Conservation (phyloP, 2,797 vertebrate genomes). For the Ispidina picta region DNA sequence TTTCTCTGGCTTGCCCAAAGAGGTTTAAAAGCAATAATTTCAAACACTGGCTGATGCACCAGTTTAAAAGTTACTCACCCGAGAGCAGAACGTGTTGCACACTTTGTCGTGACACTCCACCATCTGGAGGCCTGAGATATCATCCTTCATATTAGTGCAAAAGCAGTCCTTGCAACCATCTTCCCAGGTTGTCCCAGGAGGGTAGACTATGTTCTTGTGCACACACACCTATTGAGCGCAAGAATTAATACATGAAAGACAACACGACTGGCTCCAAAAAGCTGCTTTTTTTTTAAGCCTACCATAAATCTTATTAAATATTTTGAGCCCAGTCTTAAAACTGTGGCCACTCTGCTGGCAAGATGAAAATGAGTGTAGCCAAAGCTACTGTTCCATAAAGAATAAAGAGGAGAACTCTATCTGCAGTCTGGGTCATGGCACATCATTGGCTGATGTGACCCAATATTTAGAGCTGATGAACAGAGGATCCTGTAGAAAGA, state of each 20-base stretch:
- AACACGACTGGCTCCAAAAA: not conserved
- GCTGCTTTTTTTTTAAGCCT: not conserved
- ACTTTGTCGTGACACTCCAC: slow-evolving; percentile 82
- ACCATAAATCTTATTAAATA: not conserved
- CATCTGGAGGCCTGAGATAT: slow-evolving; percentile 81
- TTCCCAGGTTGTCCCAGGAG: slow-evolving; percentile 86
- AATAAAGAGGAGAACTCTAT: not conserved
- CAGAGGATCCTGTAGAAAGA: not conserved
- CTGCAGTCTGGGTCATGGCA: not conserved
- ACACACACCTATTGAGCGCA: slow-evolving; percentile 87
- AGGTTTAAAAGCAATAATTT: not conserved
- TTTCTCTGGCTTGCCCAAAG: not conserved
- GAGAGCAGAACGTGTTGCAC: slow-evolving; percentile 84
- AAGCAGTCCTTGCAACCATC: slow-evolving; percentile 86
- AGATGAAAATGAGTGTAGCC: not conserved
- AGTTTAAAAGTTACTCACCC: slow-evolving; percentile 76
- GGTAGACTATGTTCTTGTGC: slow-evolving; percentile 83
- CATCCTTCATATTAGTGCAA: slow-evolving; percentile 84
- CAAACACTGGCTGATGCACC: not conserved
- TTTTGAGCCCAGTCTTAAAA: not conserved
- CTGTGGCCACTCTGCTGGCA: not conserved
- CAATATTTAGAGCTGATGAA: not conserved
- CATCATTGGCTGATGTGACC: not conserved
- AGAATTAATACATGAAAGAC: not conserved
- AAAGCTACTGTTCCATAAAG: not conserved